Evolutionary conservation across 2,888 invertebrate species (phyloP), one percentile per base, ranked within the genome.

Genomic region (Cerastis rubricosa): DNA sequence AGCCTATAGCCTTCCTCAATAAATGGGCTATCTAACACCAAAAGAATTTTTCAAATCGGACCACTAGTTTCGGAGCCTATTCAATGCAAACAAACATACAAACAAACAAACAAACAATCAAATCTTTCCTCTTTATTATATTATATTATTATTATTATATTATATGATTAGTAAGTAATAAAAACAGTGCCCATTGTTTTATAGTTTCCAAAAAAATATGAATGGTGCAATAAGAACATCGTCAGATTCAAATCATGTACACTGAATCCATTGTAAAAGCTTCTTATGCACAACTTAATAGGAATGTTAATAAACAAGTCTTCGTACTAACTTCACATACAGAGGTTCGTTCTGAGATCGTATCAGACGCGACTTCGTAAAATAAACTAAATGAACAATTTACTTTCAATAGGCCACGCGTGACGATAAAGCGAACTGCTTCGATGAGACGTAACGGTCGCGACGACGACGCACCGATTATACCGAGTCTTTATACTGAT

Each of bases 371-470:
- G 40, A 77, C 45, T 59, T 51, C 71, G 85, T 88, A 84, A 88
- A 88, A 90, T 89, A 89, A 90, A 90, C 86, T 88, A 89, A 89
- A 89, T 89, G 85, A 91, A 87, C 87, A 85, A 89, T 90, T 88
- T 87, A 88, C 88, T 90, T 91, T 89, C 91, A 90, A 91, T 90
- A 87, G 85, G 78, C 83, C 80, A 76, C 73, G 71, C 85, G 76
- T 83, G 85, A 84, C 81, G 84, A 90, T 92, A 90, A 89, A 87
- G 79, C 76, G 87, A 88, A 91, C 76, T 89, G 75, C 68, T 61
- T 71, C 75, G 67, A 66, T 71, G 80, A 76, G 65, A 29, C 75
- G 66, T 57, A 57, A 80, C 25, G 69, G 25, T 40, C 35, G 83
- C 19, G 64, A 35, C 49, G 66, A 49, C 47, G 67, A 57, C 57